Evolutionary conservation across 2,888 invertebrate genomes (phyloP).

Genomic region (Eupithecia pulchellata): DNA sequence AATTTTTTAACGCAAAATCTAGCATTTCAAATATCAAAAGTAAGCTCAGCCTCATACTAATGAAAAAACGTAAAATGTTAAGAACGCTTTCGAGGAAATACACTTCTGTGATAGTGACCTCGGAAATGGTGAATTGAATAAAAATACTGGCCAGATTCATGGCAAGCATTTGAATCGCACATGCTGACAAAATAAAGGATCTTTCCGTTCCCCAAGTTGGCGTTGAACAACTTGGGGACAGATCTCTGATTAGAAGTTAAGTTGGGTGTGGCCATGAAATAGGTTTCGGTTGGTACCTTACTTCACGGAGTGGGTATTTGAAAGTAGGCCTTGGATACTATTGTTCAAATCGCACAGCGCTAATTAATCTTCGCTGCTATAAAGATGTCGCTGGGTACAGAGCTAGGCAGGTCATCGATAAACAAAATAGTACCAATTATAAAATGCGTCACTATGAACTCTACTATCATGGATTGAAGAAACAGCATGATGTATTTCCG

Average conservation of each 20-base stretch:
- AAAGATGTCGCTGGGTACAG: slow-evolving; percentile 16
- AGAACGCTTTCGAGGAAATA: no score
- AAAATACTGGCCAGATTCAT: background rate
- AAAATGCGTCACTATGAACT: background rate
- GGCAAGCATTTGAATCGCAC: background rate
- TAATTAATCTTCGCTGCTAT: background rate
- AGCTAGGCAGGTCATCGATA: slow-evolving; percentile 16
- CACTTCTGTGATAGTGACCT: no score
- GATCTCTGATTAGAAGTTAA: background rate
- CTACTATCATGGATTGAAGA: background rate
- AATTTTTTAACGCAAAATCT: no score
- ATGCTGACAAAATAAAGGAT: background rate
- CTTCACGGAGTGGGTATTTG: background rate
- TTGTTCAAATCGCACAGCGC: slow-evolving; percentile 6
- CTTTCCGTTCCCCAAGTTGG: no score
- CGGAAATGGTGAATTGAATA: no score
- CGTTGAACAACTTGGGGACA: background rate
- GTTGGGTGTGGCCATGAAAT: background rate
- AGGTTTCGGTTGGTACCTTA: background rate
- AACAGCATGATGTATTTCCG: slow-evolving; percentile 1
- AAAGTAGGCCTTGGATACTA: background rate
- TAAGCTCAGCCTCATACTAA: no score
- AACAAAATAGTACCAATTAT: background rate
- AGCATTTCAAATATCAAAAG: no score
- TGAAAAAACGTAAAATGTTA: no score